Percentiles rank a stretch among this genome's conserved stretches.
Evolutionary conservation across 1,140 invertebrate genomes (phyloP).

Genomic region (Temnothorax nylanderi): DNA sequence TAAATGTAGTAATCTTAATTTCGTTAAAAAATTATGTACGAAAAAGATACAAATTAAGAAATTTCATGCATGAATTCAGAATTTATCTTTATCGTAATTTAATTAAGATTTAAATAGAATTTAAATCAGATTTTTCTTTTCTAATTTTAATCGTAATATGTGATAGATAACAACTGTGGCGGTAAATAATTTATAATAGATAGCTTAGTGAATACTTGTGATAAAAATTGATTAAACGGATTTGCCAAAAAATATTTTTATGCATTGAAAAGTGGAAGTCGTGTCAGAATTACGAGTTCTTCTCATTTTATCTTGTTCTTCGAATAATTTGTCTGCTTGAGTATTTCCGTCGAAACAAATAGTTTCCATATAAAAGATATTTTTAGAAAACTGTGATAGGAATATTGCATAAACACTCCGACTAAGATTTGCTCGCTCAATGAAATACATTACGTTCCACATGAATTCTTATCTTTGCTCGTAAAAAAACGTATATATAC

Average conservation of each 20-base stretch:
- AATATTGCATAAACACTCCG: neutral
- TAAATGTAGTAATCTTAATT: neutral
- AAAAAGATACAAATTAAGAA: neutral
- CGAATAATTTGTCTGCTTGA: neutral
- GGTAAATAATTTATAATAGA: neutral
- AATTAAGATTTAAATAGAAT: neutral
- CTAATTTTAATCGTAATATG: neutral
- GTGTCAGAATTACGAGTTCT: neutral
- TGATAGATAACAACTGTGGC: neutral
- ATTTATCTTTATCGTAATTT: neutral
- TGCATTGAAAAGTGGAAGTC: neutral
- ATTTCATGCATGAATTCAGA: neutral
- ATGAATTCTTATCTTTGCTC: constrained; percentile 15
- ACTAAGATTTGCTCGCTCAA: neutral
- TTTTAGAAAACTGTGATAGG: neutral
- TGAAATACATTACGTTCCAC: neutral
- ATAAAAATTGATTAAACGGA: neutral
- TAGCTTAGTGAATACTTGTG: neutral
- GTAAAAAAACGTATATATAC: neutral
- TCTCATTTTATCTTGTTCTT: neutral
- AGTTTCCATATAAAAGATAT: neutral
- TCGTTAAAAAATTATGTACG: no score
- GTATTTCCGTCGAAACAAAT: neutral
- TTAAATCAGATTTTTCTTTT: neutral
- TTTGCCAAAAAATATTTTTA: neutral